Conservation (phyloP, 1,140 invertebrate genomes). For the Drosophila auraria region DNA sequence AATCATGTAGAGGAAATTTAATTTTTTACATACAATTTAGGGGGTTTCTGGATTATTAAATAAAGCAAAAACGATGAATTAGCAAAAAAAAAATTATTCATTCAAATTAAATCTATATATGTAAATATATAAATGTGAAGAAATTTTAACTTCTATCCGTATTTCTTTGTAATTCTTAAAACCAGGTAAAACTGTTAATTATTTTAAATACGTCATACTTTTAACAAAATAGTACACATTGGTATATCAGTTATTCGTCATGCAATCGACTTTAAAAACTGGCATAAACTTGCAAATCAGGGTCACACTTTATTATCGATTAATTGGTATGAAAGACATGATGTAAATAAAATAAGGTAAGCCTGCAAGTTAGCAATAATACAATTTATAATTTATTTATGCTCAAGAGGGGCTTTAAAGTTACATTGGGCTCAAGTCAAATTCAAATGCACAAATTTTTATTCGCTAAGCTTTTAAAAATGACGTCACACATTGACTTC, state of each 20-base stretch:
- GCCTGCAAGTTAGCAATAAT: neutral
- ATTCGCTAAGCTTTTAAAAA: neutral
- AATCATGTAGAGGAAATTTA: neutral
- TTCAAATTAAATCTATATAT: too few relatives aligned
- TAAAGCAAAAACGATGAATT: neutral
- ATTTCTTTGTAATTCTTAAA: neutral
- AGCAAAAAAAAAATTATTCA: too few relatives aligned
- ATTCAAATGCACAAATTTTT: neutral
- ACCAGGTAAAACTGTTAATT: too few relatives aligned
- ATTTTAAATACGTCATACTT: too few relatives aligned
- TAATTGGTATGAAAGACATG: neutral
- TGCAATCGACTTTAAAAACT: neutral
- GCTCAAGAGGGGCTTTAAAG: neutral
- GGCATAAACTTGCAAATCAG: neutral
- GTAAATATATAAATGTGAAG: too few relatives aligned
- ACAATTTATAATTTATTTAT: neutral
- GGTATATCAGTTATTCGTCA: too few relatives aligned
- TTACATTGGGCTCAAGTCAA: too few relatives aligned
- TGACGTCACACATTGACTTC: neutral
- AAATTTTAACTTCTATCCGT: too few relatives aligned
- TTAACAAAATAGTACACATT: too few relatives aligned
- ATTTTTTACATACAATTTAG: too few relatives aligned
- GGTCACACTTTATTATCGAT: neutral
- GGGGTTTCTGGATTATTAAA: neutral
- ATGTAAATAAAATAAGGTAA: neutral